A percentile compares a stretch with the other conserved stretches of the same genome.
phyloP scores from a whole-genome alignment of 2,888 invertebrate species.

The Ptychoptera albimana region DNA sequence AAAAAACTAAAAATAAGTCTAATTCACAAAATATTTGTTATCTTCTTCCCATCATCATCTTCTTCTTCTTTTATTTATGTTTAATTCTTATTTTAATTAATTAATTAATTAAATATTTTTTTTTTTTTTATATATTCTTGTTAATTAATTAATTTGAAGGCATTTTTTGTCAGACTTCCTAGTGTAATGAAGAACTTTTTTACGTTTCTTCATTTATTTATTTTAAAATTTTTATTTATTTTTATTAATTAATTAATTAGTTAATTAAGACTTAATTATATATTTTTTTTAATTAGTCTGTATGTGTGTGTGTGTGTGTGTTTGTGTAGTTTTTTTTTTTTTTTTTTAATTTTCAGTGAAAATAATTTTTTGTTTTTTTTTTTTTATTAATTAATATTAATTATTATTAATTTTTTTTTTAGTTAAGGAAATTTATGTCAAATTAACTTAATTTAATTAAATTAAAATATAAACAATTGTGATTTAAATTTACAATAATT shows the following conservation, averaged over 20 bases:
- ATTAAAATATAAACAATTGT: no score
- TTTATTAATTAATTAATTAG: not conserved
- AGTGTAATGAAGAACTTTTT: slow-evolving; percentile 12
- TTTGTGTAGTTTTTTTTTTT: not conserved
- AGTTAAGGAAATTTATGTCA: no score
- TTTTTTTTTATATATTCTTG: slow-evolving; percentile 6
- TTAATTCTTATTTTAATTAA: no score
- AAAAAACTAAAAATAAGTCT: no score
- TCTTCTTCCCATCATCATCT: no score
- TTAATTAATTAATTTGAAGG: slow-evolving; percentile 16
- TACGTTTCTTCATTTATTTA: slow-evolving; percentile 3
- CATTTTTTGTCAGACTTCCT: slow-evolving; percentile 17
- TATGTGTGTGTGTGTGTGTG: no score
- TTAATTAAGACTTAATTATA: not conserved
- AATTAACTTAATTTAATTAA: no score
- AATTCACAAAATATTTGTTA: no score
- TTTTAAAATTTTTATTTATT: not conserved
- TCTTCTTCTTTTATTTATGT: no score
- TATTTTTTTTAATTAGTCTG: slow-evolving; percentile 2
- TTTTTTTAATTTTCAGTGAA: no score
- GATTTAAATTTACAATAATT: no score
- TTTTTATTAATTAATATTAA: not conserved
- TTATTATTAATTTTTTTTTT: not conserved
- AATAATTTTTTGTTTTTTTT: not conserved
- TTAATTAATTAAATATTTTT: no score